Evolutionary conservation across 2,888 invertebrate genomes (phyloP).

Genomic region (Parelbella ahira): DNA sequence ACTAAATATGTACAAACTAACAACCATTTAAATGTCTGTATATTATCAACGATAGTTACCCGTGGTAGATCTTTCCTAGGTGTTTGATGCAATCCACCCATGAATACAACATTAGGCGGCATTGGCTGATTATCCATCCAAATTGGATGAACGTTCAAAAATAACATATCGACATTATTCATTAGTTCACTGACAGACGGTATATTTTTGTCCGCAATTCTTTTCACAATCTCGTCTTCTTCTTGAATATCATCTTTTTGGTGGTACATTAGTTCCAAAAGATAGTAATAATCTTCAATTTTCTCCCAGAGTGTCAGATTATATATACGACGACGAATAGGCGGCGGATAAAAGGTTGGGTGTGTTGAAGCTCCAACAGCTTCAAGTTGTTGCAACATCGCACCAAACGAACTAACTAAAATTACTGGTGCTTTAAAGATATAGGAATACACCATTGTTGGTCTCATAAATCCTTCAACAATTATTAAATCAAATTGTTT

Average conservation of each 20-base stretch:
- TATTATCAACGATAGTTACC: too few species aligned
- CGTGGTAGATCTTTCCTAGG: slow-evolving; percentile 40
- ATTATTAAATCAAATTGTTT: slow-evolving; percentile 43
- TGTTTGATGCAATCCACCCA: too few species aligned
- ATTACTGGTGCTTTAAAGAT: slow-evolving; percentile 44
- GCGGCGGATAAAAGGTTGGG: slow-evolving; percentile 41
- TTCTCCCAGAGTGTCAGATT: slow-evolving; percentile 42
- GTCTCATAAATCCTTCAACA: slow-evolving; percentile 37
- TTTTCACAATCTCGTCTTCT: slow-evolving; percentile 29
- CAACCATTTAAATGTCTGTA: too few species aligned
- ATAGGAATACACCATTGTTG: slow-evolving; percentile 34
- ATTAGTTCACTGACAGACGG: slow-evolving; percentile 34
- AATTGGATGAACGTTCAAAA: slow-evolving; percentile 40
- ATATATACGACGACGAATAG: slow-evolving; percentile 32
- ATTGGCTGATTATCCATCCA: too few species aligned
- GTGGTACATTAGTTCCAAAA: slow-evolving; percentile 24
- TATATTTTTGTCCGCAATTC: slow-evolving; percentile 32
- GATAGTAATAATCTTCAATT: slow-evolving; percentile 32
- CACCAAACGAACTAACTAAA: slow-evolving; percentile 43
- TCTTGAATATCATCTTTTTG: slow-evolving; percentile 7
- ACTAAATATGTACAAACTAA: too few species aligned
- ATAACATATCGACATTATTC: slow-evolving; percentile 41
- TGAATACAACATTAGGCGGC: too few species aligned
- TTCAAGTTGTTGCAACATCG: slow-evolving; percentile 29
- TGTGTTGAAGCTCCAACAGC: too few species aligned